Conservation (phyloP, 2,888 invertebrate genomes). For the Lasioglossum zephyrum region DNA sequence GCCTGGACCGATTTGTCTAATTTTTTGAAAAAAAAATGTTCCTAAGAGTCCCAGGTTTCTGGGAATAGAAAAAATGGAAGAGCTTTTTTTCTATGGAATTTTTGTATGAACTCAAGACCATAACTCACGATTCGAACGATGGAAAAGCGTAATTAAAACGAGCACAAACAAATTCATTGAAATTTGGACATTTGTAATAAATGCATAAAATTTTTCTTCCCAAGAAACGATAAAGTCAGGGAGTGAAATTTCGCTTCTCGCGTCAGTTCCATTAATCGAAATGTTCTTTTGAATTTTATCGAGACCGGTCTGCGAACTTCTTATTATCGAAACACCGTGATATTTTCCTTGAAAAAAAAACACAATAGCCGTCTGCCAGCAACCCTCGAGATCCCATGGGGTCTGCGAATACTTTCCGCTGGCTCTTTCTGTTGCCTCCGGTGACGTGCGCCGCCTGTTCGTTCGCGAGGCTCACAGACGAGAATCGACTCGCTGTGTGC, state of each 20-base stretch:
- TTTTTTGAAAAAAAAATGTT: too few species aligned
- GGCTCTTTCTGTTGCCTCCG: neutral
- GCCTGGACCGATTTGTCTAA: too few species aligned
- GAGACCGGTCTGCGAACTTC: neutral
- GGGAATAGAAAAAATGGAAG: too few species aligned
- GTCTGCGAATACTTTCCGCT: neutral
- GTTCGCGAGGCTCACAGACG: constrained; percentile 6
- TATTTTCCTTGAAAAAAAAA: neutral
- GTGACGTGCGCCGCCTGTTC: neutral
- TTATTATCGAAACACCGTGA: neutral
- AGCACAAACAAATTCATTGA: too few species aligned
- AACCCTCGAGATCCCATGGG: neutral
- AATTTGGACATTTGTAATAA: too few species aligned
- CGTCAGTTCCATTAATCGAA: neutral
- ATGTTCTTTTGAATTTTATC: neutral
- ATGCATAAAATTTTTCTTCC: too few species aligned
- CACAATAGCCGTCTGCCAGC: neutral
- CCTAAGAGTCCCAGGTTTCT: too few species aligned
- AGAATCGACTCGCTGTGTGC: neutral
- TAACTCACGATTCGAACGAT: too few species aligned
- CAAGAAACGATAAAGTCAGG: too few species aligned
- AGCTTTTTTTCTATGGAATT: too few species aligned
- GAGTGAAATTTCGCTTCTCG: neutral
- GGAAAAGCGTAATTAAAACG: too few species aligned
- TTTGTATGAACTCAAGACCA: too few species aligned